A percentile compares a stretch with the other conserved stretches of the same genome.
Conservation (phyloP, 2,113 vertebrate species). For the Grammomys dolichurus region DNA sequence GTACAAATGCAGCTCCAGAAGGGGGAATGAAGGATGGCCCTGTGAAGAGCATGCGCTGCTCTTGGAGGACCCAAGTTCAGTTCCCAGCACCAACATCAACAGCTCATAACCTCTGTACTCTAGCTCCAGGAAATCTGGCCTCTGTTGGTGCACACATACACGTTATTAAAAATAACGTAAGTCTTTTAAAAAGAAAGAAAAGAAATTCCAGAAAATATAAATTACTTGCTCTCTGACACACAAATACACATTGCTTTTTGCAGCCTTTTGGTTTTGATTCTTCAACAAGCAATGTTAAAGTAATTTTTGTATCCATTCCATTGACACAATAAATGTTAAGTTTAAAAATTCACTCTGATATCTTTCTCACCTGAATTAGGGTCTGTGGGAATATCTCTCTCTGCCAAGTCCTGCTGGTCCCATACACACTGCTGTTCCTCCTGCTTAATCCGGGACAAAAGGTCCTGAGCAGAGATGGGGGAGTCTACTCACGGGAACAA, state of each 20-base stretch:
- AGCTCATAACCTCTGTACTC: not conserved
- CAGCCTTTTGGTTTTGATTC: not conserved
- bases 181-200: not conserved
- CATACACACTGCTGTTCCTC: conserved; percentile 58
- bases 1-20: not conserved
- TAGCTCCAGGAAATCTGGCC: not conserved
- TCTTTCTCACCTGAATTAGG: conserved; percentile 82
- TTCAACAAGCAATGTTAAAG: conserved; percentile 3
- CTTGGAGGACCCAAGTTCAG: not conserved
- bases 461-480: conserved; percentile 79
- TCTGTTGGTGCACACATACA: not conserved
- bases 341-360: not conserved
- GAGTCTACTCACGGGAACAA: conserved; percentile 56
- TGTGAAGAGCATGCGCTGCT: not conserved
- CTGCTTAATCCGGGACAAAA: conserved; percentile 69
- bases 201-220: conserved; percentile 15
- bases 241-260: not conserved
- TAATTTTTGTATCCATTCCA: not conserved
- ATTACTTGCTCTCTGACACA: not conserved
- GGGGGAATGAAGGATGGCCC: not conserved
- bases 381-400: conserved; percentile 63
- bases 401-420: conserved; percentile 77
- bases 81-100: not conserved
- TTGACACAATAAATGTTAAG: not conserved
- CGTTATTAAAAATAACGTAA: not conserved